Conservation (phyloP, 2,888 invertebrate genomes). For the Celastrina argiolus region DNA sequence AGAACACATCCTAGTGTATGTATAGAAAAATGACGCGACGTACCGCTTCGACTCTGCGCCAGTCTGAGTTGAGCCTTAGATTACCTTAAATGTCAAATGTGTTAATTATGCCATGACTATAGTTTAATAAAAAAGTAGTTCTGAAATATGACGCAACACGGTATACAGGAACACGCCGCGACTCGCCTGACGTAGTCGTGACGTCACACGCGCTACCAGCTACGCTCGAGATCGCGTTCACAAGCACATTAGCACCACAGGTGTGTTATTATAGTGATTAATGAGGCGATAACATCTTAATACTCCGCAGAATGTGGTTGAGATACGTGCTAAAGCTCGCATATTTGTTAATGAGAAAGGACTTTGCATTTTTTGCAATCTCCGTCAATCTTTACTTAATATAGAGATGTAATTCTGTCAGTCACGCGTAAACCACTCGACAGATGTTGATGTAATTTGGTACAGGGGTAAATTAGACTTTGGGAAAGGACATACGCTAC, state of each 20-base stretch:
- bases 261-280: background rate
- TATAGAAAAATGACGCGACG: too few species aligned
- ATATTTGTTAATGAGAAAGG: background rate
- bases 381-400: too few species aligned
- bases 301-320: background rate
- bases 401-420: too few species aligned
- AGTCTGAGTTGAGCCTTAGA: too few species aligned
- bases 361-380: background rate
- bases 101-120: background rate
- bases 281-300: constrained; percentile 8
- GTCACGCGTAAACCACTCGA: too few species aligned
- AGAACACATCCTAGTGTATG: too few species aligned
- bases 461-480: too few species aligned
- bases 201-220: constrained; percentile 1
- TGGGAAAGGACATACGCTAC: too few species aligned
- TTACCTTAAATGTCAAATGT: background rate
- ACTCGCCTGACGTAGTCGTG: background rate
- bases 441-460: too few species aligned
- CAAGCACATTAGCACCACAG: constrained; percentile 2
- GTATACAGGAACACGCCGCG: constrained; percentile 2
- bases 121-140: background rate
- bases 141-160: background rate
- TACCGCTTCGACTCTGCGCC: too few species aligned
- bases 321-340: background rate
- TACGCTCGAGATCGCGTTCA: background rate